phyloP scores from a whole-genome alignment of 2,797 vertebrate species.

The Fringilla coelebs region DNA sequence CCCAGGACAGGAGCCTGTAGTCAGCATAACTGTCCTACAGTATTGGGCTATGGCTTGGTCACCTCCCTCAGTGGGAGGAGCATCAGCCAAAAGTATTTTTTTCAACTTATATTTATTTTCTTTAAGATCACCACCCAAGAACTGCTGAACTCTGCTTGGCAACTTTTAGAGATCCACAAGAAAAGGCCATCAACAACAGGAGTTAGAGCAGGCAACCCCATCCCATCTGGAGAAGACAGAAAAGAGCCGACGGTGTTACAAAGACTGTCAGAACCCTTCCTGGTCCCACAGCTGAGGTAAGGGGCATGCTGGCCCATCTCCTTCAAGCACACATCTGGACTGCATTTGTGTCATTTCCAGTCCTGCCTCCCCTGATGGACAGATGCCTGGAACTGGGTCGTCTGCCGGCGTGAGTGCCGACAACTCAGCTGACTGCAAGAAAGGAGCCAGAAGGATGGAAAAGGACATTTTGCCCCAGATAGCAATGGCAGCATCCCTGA shows the following conservation, averaged over 20 bases:
- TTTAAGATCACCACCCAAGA: background rate
- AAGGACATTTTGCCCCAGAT: background rate
- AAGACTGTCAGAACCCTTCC: background rate
- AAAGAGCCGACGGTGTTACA: fast-evolving
- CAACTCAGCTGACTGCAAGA: background rate
- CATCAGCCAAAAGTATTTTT: background rate
- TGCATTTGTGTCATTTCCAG: background rate
- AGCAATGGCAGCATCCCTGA: background rate
- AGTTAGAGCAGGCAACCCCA: background rate
- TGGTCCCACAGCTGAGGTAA: background rate
- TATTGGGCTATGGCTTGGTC: background rate
- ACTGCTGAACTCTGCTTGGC: background rate
- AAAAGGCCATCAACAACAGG: background rate
- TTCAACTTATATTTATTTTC: background rate
- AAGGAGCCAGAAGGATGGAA: background rate
- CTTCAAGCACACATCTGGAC: background rate
- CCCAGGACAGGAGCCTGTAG: background rate
- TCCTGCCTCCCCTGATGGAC: background rate
- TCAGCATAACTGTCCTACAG: background rate
- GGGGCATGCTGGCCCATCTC: background rate
- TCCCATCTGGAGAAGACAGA: background rate
- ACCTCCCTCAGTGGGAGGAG: background rate
- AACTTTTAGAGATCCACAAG: background rate
- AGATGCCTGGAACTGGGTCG: background rate
- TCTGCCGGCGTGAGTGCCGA: background rate